Percentiles rank a stretch among this genome's conserved stretches.
phyloP scores from a whole-genome alignment of 2,888 invertebrate species.

The Eupelmus urozonus region DNA sequence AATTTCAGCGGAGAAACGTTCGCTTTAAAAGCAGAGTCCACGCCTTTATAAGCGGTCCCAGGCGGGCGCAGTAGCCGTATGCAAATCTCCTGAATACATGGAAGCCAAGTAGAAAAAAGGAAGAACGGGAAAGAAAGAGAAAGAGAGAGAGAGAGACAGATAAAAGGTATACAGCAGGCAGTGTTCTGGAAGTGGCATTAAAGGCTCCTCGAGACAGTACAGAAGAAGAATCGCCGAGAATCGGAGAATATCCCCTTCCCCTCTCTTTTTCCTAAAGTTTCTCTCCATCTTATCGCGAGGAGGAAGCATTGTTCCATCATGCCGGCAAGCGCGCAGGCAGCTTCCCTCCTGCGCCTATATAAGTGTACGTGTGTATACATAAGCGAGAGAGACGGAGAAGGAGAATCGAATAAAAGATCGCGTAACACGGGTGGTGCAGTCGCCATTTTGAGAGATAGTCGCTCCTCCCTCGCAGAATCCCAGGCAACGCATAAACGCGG shows the following conservation, averaged over 20 bases:
- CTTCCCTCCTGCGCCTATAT: background rate
- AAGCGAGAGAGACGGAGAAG: background rate
- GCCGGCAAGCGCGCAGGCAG: slow-evolving; percentile 1
- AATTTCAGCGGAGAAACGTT: background rate
- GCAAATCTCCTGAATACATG: slow-evolving; percentile 49
- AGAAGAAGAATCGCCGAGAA: slow-evolving; percentile 34
- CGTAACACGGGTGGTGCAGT: slow-evolving; percentile 64
- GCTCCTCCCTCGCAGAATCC: slow-evolving; percentile 72
- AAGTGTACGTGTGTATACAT: background rate
- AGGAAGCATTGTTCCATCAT: slow-evolving; percentile 54
- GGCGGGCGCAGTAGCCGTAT: slow-evolving; percentile 27
- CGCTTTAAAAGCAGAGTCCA: slow-evolving; percentile 23
- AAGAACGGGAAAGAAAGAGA: background rate
- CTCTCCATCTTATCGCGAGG: slow-evolving; percentile 49
- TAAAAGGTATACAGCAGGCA: background rate
- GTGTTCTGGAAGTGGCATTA: slow-evolving; percentile 2
- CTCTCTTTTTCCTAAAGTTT: slow-evolving; percentile 7
- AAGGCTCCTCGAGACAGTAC: slow-evolving; percentile 5
- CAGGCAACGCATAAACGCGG: too few relatives aligned
- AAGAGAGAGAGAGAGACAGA: slow-evolving; percentile 8
- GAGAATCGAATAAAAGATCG: slow-evolving; percentile 66
- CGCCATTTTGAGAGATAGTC: slow-evolving; percentile 75
- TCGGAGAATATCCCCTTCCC: slow-evolving; percentile 15
- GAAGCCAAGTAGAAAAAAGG: slow-evolving; percentile 13
- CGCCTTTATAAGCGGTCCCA: slow-evolving; percentile 17